Evolutionary conservation across 2,113 vertebrate species (phyloP).

Genomic region (Rynchops niger): DNA sequence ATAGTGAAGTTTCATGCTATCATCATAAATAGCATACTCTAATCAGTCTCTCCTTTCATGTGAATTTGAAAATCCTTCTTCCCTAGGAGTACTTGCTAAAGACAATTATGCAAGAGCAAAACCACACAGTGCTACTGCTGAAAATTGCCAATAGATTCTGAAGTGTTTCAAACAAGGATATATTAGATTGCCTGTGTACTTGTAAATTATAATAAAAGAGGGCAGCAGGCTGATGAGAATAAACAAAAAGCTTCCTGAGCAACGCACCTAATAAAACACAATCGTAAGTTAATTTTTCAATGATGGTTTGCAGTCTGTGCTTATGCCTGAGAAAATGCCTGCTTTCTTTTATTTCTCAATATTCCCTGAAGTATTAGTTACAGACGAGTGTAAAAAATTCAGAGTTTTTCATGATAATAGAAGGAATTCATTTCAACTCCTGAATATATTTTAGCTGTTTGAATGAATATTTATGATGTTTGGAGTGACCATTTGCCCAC

Average conservation of each 20-base stretch:
- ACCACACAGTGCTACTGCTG: not conserved
- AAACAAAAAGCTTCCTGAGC: constrained; percentile 53
- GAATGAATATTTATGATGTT: constrained; percentile 54
- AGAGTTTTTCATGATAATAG: constrained; percentile 53
- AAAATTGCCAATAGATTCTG: constrained; percentile 37
- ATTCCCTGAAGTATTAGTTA: constrained; percentile 66
- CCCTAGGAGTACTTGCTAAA: not conserved
- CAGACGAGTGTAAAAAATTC: constrained; percentile 52
- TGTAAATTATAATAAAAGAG: constrained; percentile 34
- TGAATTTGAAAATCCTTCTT: constrained; percentile 39
- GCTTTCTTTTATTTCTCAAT: constrained; percentile 61
- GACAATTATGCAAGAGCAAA: constrained; percentile 20
- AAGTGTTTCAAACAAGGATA: constrained; percentile 52
- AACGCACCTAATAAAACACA: constrained; percentile 50
- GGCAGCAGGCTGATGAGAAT: constrained; percentile 39
- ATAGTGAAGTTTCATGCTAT: constrained; percentile 8
- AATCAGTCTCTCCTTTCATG: constrained; percentile 28
- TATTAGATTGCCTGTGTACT: constrained; percentile 27
- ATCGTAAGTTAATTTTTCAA: constrained; percentile 57
- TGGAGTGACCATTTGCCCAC: constrained; percentile 12
- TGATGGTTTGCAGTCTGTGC: not conserved
- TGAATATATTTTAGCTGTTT: constrained; percentile 64
- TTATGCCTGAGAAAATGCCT: constrained; percentile 52
- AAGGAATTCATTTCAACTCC: constrained; percentile 58
- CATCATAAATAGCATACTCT: not conserved